A percentile compares a stretch with the other conserved stretches of the same genome.
Conservation (phyloP, 2,113 vertebrate species). For the Hemiprocne comata region DNA sequence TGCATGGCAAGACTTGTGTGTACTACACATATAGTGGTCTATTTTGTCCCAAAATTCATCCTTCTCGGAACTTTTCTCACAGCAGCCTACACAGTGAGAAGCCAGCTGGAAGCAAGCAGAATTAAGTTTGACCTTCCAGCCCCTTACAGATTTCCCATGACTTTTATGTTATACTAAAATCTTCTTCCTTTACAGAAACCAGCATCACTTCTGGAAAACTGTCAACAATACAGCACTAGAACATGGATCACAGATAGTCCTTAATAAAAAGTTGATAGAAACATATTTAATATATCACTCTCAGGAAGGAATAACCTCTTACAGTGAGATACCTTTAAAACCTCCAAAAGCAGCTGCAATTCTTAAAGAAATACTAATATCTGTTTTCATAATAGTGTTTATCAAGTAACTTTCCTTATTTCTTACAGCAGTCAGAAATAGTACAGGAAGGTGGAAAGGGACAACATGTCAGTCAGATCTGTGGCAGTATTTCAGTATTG, state of each 20-base stretch:
- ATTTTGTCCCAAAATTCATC: background rate
- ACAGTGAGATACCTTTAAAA: background rate
- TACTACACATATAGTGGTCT: background rate
- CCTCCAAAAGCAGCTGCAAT: background rate
- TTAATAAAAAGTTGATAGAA: background rate
- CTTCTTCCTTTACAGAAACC: background rate
- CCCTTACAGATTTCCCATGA: constrained; percentile 29
- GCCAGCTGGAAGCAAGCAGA: constrained; percentile 30
- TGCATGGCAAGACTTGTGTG: background rate
- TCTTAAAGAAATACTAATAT: background rate
- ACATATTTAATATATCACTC: background rate
- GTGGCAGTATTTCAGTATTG: background rate
- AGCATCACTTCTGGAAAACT: background rate
- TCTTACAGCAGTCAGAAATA: background rate
- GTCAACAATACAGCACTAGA: background rate
- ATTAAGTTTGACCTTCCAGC: constrained; percentile 14
- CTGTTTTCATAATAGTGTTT: background rate
- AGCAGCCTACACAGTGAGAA: constrained; percentile 13
- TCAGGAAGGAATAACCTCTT: background rate
- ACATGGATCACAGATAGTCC: background rate
- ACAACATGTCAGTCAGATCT: background rate
- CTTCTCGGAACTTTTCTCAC: constrained; percentile 29
- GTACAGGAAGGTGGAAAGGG: accelerated
- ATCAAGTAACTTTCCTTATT: background rate
- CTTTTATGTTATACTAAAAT: background rate